Base-by-base conservation (phyloP, 2,797 vertebrate genomes). In the Peromyscus eremicus region DNA sequence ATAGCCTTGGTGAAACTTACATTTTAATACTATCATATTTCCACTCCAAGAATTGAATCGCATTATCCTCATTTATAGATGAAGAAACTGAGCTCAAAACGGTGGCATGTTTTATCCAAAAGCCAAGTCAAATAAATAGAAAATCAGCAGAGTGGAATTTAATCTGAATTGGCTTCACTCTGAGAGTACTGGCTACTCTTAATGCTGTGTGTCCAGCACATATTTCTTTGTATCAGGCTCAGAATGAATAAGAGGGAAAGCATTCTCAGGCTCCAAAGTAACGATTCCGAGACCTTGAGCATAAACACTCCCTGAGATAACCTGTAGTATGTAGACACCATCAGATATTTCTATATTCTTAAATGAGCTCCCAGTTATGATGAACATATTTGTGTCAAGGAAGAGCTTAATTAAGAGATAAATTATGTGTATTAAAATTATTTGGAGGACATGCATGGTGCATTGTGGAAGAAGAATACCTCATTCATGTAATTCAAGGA, bases 401-500 rank as follows among this genome's bases (percentile, higher is more conserved):
- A 86, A 79, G 52, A 88, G 86, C 89, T 96, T 75, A 95, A 86
- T 81, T 90, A 89, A 89, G 34, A 95, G 8, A 25, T 46, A 82
- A 95, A 87, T 93, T 27, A 93, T 40, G 68, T 88, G 9, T 68
- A 37, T 64, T 73, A 49, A 82, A 94, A 66, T 88, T n/a, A 92
- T 76, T 92, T 96, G 62, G 85, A 94, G 66, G 60, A 91, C 81
- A 85, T 96, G 14, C 34, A 90, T 85, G 60, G 21, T 75, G 81
- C 71, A 3, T 29, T 83, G 14, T 82, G 7, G 92, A 89, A 88
- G 55, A 46, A 81, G 25, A 76, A 92, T 89, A 23, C 60, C 23
- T 84, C 57, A 92, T 84, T 95, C 68, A 62, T 96, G 37, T 91
- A 94, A 92, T 66, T 79, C 89, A 96, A 95, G 71, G 60, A 86